Base-by-base conservation (phyloP, 2,797 vertebrate genomes). In the Pseudocheirus occidentalis region DNA sequence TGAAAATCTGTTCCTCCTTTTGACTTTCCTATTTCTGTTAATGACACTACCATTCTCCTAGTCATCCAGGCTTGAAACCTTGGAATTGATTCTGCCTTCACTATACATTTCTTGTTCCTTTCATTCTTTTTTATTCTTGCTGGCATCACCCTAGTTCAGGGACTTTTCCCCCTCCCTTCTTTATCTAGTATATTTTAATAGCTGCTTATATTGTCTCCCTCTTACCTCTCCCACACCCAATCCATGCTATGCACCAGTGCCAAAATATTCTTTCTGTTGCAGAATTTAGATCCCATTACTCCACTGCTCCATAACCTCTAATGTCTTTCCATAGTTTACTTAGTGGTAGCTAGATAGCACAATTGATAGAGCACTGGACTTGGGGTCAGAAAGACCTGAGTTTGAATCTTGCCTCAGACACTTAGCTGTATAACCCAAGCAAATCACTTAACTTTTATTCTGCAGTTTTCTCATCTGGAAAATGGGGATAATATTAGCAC, bases 11-110 rank as follows among this genome's bases (percentile, higher is more conserved):
- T 87, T 87, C 73, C 40, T 87, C 21, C 73, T 87, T 24, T 50
- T 87, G 73, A 87, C 73, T 87, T 87, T 87, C 40, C 40, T 87
- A 50, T 87, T 87, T 87, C 73, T 87, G 73, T 87, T 87, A 87
- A 50, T 50, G 73, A 87, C 73, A 87, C 73, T 87, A 87, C 73
- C 24, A 50, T 87, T 87, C 73, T 87, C 73, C 73, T 87, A 87
- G 73, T 50, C 73, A 50, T 87, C 73, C 73, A 87, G 73, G 73
- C 73, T 87, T 87, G 73, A 87, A 87, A 87, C 40, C 40, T 87
- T 87, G 21, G 40, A 87, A 87, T 87, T 87, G 40, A 87, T 87
- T 50, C 73, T 87, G 73, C 40, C 73, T 50, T 87, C 40, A 50
- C 73, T 46, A 50, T 27, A 87, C 12, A 21, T 87, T 50, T 87